Base-by-base conservation (phyloP, 2,888 invertebrate genomes). In the Hemithea aestivaria region DNA sequence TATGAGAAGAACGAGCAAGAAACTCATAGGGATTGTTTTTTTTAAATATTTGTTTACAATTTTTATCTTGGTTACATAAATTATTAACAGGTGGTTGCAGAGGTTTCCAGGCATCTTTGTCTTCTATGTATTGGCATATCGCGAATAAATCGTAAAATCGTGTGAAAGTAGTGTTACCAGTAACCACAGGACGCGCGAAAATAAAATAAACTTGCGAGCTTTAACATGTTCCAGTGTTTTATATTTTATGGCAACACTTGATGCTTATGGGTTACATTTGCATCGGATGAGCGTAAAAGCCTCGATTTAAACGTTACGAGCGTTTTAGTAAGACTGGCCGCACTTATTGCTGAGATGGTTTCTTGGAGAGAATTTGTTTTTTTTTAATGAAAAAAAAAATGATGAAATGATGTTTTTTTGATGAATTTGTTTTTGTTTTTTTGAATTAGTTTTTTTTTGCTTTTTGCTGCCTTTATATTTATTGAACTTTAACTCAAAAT, bases 121-220 rank as follows among this genome's bases (percentile, higher is more conserved):
- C n/a, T n/a, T n/a, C 11, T 27, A 23, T 23, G 25, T 26, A 25
- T 26, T 8, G 26, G 21, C 20, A 2, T 25, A 16, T 21, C 10
- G 8, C 26, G 10, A 25, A 34, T 29, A 40, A 40, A 40, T 40
- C 35, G 35, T 40, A 40, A 40, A 39, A 40, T 10, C 21, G 10
- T 23, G 24, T 22, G 10, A 11, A 20, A 20, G 10, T 26, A n/a
- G 16, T 16, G 16, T 16, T 9, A 25, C 23, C 22, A 8, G 21
- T n/a, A 33, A 30, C 39, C 30, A 22, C 34, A 22, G 10, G 33
- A 33, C 39, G 34, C 34, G 39, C 40, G 26, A 30, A 35, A 40
- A 27, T 36, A 16, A 36, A 36, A 36, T 40, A 41, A 41, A 41
- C 29, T 32, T 26, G 33, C 29, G 33, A 35, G 35, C 41, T 41